phyloP scores from a whole-genome alignment of 2,113 vertebrate species.

The Larimichthys crocea region DNA sequence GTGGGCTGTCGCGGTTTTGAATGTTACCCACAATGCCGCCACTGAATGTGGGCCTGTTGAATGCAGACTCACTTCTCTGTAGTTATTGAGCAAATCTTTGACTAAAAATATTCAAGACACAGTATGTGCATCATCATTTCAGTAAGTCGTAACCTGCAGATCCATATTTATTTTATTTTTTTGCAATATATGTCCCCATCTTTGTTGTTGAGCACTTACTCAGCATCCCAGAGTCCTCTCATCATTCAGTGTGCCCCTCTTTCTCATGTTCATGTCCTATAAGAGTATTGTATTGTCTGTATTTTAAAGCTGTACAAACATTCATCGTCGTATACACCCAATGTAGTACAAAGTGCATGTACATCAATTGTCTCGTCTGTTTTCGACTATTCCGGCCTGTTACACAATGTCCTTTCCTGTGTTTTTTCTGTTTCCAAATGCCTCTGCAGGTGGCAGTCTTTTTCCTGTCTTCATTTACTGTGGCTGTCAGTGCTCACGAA shows the following conservation, averaged over 20 bases:
- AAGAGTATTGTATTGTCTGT: not conserved
- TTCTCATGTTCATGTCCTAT: not conserved
- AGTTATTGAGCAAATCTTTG: slow-evolving; percentile 5
- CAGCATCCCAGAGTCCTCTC: not conserved
- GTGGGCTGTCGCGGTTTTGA: slow-evolving; percentile 51
- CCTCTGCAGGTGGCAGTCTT: slow-evolving; percentile 1
- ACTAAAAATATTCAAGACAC: slow-evolving; percentile 5
- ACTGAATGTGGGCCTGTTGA: slow-evolving; percentile 51
- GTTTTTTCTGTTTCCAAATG: slow-evolving; percentile 15
- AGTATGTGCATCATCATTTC: not conserved
- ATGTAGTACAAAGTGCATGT: not conserved
- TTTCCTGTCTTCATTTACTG: not conserved
- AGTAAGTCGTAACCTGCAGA: not conserved
- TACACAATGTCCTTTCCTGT: not conserved
- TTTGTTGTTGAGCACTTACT: not conserved
- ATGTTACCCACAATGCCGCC: slow-evolving; percentile 46
- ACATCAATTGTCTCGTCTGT: not conserved
- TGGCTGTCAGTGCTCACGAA: slow-evolving; percentile 13
- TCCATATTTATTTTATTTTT: not conserved
- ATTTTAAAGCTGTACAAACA: not conserved
- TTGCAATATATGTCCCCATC: not conserved
- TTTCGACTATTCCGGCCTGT: not conserved
- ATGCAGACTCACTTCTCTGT: slow-evolving; percentile 7
- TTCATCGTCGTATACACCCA: not conserved
- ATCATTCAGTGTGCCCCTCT: not conserved